Evolutionary conservation across 2,113 vertebrate genomes (phyloP), one percentile per base, ranked within the genome.

Genomic region (Saccopteryx leptura): DNA sequence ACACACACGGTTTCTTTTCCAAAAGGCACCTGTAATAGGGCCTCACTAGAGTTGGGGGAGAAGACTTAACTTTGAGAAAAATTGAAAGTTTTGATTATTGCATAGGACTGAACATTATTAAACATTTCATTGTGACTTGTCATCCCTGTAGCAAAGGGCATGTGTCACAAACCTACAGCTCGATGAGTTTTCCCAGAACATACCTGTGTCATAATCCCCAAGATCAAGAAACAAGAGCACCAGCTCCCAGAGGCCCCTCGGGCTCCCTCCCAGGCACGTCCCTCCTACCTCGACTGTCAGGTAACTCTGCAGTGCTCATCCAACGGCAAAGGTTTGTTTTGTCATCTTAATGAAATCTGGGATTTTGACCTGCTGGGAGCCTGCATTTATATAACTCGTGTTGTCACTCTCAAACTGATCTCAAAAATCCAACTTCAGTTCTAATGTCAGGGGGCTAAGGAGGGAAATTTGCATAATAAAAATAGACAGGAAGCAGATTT

Each of bases 271-370:
- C 7, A 8, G 74, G 33, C 31, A 0, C 79, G n/a, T 50, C 48
- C 39, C 52, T 63, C 33, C 17, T 6, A 13, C 17, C 11, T 65
- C 5, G 3, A 39, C 39, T 31, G 21, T 33, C 76, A 10, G 8
- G 23, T 17, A 13, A 50, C 24, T 5, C 31, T 15, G 2, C 1
- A 9, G 52, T 15, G 11, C 13, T 8, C n/a, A 26, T 72, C 79
- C 33, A 26, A n/a, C 2, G 3, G 1, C 14, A 33, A 2, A 9
- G 13, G 26, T 39, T 14, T 1, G 7, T 11, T 88, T 21, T 10
- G 5, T 66, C 17, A 0, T 72, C 60, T 39, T 69, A 28, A 72
- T 14, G 46, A 85, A 85, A 63, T 46, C 11, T 50, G n/a, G 13
- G 72, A 92, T 84, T 72, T 54, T 31, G 26, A 60, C 28, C 56